Conservation (phyloP, 1,140 invertebrate species). For the Cryptotermes secundus region DNA sequence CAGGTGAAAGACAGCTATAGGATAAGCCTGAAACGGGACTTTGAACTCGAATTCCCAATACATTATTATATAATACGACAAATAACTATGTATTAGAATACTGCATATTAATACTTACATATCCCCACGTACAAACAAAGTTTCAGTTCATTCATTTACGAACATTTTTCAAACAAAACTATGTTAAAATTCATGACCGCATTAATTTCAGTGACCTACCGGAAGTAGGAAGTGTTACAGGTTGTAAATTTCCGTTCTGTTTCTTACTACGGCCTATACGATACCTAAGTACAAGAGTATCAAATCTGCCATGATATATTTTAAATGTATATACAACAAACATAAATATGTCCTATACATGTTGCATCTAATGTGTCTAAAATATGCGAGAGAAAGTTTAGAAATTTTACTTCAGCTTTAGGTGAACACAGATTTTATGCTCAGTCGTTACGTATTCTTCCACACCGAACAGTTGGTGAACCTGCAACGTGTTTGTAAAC, state of each 20-base stretch:
- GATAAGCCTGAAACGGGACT: constrained; percentile 10
- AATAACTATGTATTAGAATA: not conserved
- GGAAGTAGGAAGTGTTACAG: constrained; percentile 33
- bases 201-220: constrained; percentile 34
- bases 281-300: not conserved
- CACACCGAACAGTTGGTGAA: not conserved
- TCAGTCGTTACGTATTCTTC: not conserved
- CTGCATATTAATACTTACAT: constrained; percentile 28
- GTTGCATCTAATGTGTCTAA: not conserved
- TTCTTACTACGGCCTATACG: not conserved
- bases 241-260: constrained; percentile 26
- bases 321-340: not conserved
- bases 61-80: not conserved
- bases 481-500: not conserved
- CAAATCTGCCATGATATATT: not conserved
- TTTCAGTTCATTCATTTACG: constrained; percentile 26
- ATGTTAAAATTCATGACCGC: constrained; percentile 24
- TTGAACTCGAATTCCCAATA: not conserved
- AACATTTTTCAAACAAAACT: constrained; percentile 22
- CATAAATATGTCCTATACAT: not conserved
- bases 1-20: constrained; percentile 13
- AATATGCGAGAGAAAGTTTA: not conserved
- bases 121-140: constrained; percentile 23
- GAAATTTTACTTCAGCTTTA: not conserved
- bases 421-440: not conserved